phyloP scores from a whole-genome alignment of 2,888 invertebrate species.

The Heliconius sara region DNA sequence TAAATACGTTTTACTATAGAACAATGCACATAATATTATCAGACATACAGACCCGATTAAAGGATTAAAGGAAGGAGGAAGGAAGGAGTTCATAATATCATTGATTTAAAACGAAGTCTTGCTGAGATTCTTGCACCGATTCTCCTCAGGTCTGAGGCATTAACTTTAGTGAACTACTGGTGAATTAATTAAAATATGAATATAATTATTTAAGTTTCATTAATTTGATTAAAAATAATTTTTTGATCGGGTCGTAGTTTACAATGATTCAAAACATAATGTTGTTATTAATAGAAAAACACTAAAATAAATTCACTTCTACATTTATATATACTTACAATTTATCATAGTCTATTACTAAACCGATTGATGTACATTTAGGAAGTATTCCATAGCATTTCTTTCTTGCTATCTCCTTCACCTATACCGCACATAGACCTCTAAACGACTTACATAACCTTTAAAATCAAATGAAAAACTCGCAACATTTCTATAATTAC shows the following conservation, averaged over 20 bases:
- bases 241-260: neutral
- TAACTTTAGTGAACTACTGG: too few species aligned
- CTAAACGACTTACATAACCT: neutral
- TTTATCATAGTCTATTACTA: neutral
- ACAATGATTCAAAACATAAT: neutral
- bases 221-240: neutral
- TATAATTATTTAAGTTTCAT: too few species aligned
- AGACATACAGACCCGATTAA: conserved; percentile 11
- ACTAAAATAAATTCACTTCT: neutral
- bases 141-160: too few species aligned
- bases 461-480: neutral
- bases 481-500: neutral
- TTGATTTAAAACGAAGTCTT: too few species aligned
- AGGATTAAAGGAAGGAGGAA: neutral
- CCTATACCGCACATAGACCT: neutral
- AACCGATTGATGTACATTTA: neutral
- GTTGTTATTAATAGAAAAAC: neutral
- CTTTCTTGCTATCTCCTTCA: neutral
- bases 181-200: too few species aligned
- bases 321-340: neutral
- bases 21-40: conserved; percentile 27
- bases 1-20: conserved; percentile 24
- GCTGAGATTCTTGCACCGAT: too few species aligned
- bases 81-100: neutral
- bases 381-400: conserved; percentile 9